Base-by-base conservation (phyloP, 2,113 vertebrate genomes). In the Lepisosteus osseus region DNA sequence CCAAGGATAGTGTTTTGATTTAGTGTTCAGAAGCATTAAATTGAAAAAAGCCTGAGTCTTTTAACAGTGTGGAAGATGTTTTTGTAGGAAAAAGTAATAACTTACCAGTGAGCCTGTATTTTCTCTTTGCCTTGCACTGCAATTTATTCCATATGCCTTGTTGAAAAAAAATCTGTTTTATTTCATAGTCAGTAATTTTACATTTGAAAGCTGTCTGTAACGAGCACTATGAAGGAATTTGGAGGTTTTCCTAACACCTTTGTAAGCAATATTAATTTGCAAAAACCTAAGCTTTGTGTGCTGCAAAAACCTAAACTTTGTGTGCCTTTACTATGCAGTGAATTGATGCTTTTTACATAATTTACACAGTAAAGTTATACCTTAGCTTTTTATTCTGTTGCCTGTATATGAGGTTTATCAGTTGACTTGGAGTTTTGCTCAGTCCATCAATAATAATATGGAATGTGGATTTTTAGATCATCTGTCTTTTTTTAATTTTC, bases 81-180 rank as follows among this genome's bases (percentile, higher is more conserved):
- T 81, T 70, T 79, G n/a, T 76, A 78, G 74, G 47, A 51, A 70
- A 45, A 80, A 72, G 65, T 72, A 79, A 74, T 82, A 4, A 75
- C 79, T 86, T 71, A 9, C 71, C 4, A 59, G 11, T 78, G 79
- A 73, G 80, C 74, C 70, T 81, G 70, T 79, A 79, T 82, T 68
- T 81, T 79, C 77, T 85, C 57, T 13, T 59, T 59, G 6, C 42
- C 61, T 68, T 54, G 42, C 80, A 29, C 74, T 0, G 0, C 73
- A 83, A 87, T 83, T 80, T 80, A 47, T 84, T 87, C 82, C 79
- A 85, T 73, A 69, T 84, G 77, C 54, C 70, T 13, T 13, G 15
- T 11, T 6, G 64, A 54, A 54, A 45, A 17, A 54, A 11, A 5
- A 1, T 2, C 47, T 3, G 54, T 8, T 13, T 57, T 69, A 3